These are phyloP conservation scores for Aquatica leii DNA, from an alignment of 2,888 invertebrate species.

Conservation along the genomic window DNA sequence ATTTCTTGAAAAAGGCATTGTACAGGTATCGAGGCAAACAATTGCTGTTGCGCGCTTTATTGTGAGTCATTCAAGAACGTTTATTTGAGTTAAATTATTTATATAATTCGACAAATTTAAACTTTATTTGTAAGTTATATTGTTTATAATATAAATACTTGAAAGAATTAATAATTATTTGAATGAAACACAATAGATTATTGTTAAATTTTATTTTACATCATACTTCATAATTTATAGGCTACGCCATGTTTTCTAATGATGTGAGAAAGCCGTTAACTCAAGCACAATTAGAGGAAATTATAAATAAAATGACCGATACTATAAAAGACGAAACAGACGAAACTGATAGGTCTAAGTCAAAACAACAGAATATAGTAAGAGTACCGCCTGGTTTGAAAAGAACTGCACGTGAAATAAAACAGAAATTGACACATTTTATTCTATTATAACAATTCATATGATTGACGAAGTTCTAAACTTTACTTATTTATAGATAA, in stretches of 20 bases:
- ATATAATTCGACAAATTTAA: background rate
- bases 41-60: too few relatives aligned
- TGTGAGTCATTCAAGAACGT: background rate
- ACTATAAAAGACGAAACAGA: too few relatives aligned
- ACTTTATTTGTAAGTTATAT: background rate
- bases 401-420: background rate
- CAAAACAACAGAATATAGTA: background rate
- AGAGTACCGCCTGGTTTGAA: background rate
- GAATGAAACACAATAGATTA: background rate
- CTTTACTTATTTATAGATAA: background rate
- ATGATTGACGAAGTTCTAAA: background rate
- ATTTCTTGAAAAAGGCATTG: background rate
- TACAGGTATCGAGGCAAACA: background rate
- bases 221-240: background rate
- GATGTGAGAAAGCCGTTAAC: background rate
- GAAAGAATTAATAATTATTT: slow-evolving; percentile 1
- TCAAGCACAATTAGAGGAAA: background rate
- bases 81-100: background rate
- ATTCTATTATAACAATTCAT: too few relatives aligned
- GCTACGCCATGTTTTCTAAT: background rate
- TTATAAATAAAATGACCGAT: slow-evolving; percentile 4
- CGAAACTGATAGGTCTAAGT: background rate
- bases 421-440: background rate
- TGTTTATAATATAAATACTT: background rate
- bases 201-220: slow-evolving; percentile 2